Evolutionary conservation across 2,797 vertebrate species (phyloP), one percentile per base, ranked within the genome.

Genomic region (Euphonia xanthogaster): DNA sequence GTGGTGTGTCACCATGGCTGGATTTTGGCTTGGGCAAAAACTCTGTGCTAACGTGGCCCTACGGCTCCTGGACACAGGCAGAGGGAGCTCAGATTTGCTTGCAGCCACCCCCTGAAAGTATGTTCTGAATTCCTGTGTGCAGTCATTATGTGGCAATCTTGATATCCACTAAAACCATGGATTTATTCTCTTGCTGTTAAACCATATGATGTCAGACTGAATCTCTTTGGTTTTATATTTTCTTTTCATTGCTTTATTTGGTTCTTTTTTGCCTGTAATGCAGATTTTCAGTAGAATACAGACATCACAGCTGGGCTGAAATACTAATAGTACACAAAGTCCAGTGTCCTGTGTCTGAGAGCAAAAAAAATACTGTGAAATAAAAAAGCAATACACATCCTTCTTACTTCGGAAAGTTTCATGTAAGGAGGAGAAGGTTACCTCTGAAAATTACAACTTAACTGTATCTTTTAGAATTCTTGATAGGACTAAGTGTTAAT

Each of bases 1-100:
- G 19, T 5, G n/a, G 4, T 1, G 6, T 0, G 0, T 40, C 6
- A 10, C 60, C 71, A 28, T 0, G 4, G 15, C 65, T 80, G 8
- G 1, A 35, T n/a, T 10, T 6, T 39, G 60, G 24, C 39, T 75
- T 61, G 14, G 37, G 10, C 13, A 58, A 67, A 85, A 87, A 42
- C 21, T 23, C 37, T 35, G 9, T 23, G 50, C 18, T 47, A 66
- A 63, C 2, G 3, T 39, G 31, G 10, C 33, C 28, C 1, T 15
- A 9, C 65, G 55, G 60, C 27, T 90, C 60, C 71, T 53, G 60
- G 35, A 50, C n/a, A 25, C 30, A 40, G 57, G n/a, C 42, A 89
- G 55, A 93, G 20, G 31, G 63, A 67, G 35, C 60, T 16, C 2
- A 7, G 51, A 39, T 55, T 42, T 91, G n/a, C 48, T 39, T 53